Evolutionary conservation across 1,140 invertebrate species (phyloP).

Genomic region (Camponotus floridanus): DNA sequence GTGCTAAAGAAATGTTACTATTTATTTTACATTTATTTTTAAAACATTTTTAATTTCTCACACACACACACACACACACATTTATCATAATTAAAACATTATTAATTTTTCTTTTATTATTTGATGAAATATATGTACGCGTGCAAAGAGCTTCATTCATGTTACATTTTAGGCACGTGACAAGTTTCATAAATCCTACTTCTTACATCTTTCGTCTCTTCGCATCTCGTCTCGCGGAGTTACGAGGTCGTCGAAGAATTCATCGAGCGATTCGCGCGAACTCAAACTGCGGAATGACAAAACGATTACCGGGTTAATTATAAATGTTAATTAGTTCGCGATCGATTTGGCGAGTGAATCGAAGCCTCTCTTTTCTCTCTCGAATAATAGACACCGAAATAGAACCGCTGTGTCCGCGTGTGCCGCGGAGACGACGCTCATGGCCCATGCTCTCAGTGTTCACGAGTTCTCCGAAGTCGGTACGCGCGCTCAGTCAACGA

Average conservation of each 20-base stretch:
- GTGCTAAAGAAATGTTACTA: too few species aligned
- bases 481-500: constrained; percentile 66
- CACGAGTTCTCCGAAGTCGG: constrained; percentile 74
- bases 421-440: constrained; percentile 75
- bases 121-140: background rate
- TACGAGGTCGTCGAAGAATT: constrained; percentile 1
- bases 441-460: constrained; percentile 73
- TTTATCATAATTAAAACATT: constrained; percentile 1
- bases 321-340: constrained; percentile 86
- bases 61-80: background rate
- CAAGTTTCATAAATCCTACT: background rate
- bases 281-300: constrained; percentile 70
- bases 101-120: background rate
- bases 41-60: too few species aligned
- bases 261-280: constrained; percentile 38
- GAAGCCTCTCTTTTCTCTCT: constrained; percentile 76
- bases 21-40: too few species aligned
- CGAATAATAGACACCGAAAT: constrained; percentile 85
- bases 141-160: background rate
- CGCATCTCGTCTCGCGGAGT: background rate
- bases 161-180: background rate
- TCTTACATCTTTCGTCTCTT: background rate
- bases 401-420: constrained; percentile 78
- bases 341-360: constrained; percentile 86
- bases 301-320: constrained; percentile 84